phyloP scores from a whole-genome alignment of 2,113 vertebrate species.

The Haemorhous mexicanus region DNA sequence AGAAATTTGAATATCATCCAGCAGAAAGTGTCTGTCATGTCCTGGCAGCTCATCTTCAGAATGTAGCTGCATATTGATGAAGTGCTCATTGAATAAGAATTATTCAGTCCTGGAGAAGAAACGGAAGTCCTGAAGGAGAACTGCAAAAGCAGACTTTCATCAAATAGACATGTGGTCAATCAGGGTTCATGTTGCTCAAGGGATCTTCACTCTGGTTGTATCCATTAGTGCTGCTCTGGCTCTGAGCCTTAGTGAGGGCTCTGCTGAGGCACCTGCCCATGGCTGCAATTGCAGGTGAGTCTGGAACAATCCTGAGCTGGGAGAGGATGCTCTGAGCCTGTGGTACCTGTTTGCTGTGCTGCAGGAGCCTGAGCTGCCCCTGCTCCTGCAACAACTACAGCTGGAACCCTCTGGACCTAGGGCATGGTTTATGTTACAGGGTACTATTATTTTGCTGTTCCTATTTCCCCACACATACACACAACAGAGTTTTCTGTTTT shows the following conservation, averaged over 20 bases:
- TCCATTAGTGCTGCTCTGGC: rapidly evolving
- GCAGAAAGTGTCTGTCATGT: not conserved
- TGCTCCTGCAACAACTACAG: not conserved
- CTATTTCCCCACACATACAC: not conserved
- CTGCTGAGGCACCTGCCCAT: not conserved
- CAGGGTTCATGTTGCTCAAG: not conserved
- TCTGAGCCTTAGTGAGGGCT: not conserved
- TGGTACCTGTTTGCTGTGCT: not conserved
- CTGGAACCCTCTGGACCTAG: not conserved
- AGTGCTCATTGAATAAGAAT: not conserved
- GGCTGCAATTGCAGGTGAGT: not conserved
- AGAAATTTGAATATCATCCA: not conserved
- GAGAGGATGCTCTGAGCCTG: not conserved
- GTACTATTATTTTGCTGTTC: not conserved
- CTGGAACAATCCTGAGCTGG: not conserved
- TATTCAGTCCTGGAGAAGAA: not conserved
- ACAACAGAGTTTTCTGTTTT: rapidly evolving
- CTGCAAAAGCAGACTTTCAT: not conserved
- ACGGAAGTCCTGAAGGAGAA: not conserved
- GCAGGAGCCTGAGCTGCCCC: not conserved
- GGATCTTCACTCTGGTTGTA: not conserved
- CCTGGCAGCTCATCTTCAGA: not conserved
- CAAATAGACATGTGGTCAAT: not conserved
- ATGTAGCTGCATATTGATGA: not conserved
- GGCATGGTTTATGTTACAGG: not conserved